phyloP scores from a whole-genome alignment of 1,140 invertebrate species.

The Caerostris darwini region DNA sequence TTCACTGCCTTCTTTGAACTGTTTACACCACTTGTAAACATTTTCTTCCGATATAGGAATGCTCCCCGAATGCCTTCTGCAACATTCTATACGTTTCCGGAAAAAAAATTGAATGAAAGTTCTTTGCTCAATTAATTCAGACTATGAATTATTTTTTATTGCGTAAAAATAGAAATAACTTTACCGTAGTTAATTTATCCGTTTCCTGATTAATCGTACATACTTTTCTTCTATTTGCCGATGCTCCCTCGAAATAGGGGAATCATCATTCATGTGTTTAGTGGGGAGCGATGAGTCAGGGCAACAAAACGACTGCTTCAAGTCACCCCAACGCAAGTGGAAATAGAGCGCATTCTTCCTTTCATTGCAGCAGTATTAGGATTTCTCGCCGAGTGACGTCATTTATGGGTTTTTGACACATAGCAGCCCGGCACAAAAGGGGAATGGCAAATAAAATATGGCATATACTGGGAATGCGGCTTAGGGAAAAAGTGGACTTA shows the following conservation, averaged over 20 bases:
- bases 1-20: no score
- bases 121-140: no score
- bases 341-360: slow-evolving; percentile 64
- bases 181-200: no score
- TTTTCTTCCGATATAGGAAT: no score
- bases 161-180: no score
- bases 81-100: no score
- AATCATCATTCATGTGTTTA: slow-evolving; percentile 59
- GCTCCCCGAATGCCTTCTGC: no score
- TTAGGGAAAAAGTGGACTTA: slow-evolving; percentile 28
- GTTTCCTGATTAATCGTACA: not conserved
- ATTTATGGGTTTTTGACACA: slow-evolving; percentile 77
- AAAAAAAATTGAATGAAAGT: no score
- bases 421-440: slow-evolving; percentile 47
- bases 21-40: no score
- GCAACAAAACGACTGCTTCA: slow-evolving; percentile 26
- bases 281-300: slow-evolving; percentile 63
- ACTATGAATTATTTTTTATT: no score
- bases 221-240: not conserved
- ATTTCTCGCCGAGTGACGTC: slow-evolving; percentile 67
- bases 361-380: slow-evolving; percentile 65
- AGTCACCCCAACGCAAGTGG: slow-evolving; percentile 61
- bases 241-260: not conserved
- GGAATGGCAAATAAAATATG: slow-evolving; percentile 71
- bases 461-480: not conserved